These are phyloP conservation scores for Corydoras maculifer DNA, from an alignment of 2,113 vertebrate species.

Conservation along the genomic window DNA sequence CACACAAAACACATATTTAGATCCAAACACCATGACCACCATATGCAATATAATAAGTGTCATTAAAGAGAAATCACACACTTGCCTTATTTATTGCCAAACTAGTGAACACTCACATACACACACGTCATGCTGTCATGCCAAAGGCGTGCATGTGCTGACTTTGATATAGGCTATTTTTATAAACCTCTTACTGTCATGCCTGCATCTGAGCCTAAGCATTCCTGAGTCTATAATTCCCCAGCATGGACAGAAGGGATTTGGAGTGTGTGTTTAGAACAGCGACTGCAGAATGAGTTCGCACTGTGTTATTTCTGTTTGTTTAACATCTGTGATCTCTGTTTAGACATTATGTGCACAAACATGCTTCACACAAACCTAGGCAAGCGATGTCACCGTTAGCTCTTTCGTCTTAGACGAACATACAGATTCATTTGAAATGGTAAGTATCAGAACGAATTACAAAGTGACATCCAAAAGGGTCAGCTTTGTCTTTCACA, in stretches of 20 bases:
- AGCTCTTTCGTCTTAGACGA: not conserved
- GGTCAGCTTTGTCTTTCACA: too few relatives aligned
- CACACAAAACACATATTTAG: too few relatives aligned
- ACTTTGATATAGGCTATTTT: constrained; percentile 13
- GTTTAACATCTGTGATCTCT: constrained; percentile 1
- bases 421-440: not conserved
- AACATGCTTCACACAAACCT: not conserved
- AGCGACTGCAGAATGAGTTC: constrained; percentile 20
- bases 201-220: constrained; percentile 17
- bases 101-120: not conserved
- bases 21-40: too few relatives aligned
- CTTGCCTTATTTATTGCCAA: not conserved
- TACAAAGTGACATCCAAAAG: too few relatives aligned
- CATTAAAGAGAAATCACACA: too few relatives aligned
- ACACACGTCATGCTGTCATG: constrained; percentile 3
- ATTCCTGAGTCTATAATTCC: constrained; percentile 26
- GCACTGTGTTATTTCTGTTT: constrained; percentile 15
- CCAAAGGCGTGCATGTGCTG: constrained; percentile 3
- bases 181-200: constrained; percentile 22
- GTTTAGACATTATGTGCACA: constrained; percentile 20
- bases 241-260: constrained; percentile 33
- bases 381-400: not conserved
- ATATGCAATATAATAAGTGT: not conserved
- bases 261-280: constrained; percentile 30
- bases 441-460: too few relatives aligned